Base-by-base conservation (phyloP, 2,113 vertebrate genomes). In the Nanorana parkeri region DNA sequence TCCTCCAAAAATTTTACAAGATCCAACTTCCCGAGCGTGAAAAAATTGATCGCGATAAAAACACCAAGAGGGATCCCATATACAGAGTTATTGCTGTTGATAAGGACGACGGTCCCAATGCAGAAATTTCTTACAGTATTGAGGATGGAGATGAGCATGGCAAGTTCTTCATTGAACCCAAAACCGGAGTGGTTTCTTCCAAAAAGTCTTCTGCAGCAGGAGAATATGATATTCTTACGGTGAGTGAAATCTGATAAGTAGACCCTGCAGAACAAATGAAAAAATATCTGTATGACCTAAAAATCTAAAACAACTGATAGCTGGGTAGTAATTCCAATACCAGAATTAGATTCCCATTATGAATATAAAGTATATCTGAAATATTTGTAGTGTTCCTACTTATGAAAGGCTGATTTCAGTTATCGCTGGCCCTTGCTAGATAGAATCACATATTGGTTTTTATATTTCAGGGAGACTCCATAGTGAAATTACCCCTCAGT, bases 191-290 rank as follows among this genome's bases (percentile, higher is more conserved):
- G 73, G 97, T 99, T 85, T 99, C 96, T 0, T 97, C 97, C 51
- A 98, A 96, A 89, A 99, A 97, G 87, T 91, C 93, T 86, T 99
- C 96, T 26, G 94, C 92, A 32, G 96, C 97, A 0, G 95, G 93
- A 80, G 97, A 99, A 85, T 99, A 99, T 0, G 96, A 99, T 89
- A 99, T 99, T 74, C 95, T 99, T 55, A 95, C 98, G n/a, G 98
- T 99, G 85, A 95, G 94, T 92, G 20, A 19, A 80, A 13, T 8
- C 13, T 47, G 41, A 47, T 47, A 47, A 47, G 5, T 47, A 15
- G 2, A 47, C 11, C 13, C 8, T 47, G 41, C 41, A 13, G 10
- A 47, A 11, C 41, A 13, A 73, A 83, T 24, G 5, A 36, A 6
- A 36, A 36, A 36, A 36, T 32, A 32, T 36, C 32, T 36, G 5